Evolutionary conservation across 2,113 vertebrate genomes (phyloP), one percentile per base, ranked within the genome.

Genomic region (Nicator chloris): DNA sequence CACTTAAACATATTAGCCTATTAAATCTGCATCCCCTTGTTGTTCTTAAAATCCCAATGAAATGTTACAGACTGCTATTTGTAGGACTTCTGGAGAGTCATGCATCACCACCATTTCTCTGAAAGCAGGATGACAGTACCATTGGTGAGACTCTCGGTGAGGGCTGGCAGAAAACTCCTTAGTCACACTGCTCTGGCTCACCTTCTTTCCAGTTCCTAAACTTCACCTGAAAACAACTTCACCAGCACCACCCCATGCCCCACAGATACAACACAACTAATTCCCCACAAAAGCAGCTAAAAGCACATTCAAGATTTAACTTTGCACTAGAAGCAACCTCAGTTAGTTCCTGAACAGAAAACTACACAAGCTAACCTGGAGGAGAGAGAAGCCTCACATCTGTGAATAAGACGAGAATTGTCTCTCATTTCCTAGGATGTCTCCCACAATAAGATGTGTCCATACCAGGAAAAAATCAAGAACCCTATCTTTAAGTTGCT

Each of bases 1-100:
- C 94, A 97, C 95, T 97, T 97, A 96, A 96, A 94, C 81, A 84
- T 91, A 97, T 97, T 94, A 98, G 82, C 86, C 93, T 96, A 96
- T 97, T 97, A 97, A 95, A 93, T 93, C 81, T 84, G 87, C 77
- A 87, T 95, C 97, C 87, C 90, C 70, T 97, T 86, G 90, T 95
- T 97, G 90, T 97, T 98, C 93, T 97, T 96, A 92, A 97, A 98
- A 97, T 91, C 85, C 87, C 97, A 98, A 97, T 68, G n/a, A 97
- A 98, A 97, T 69, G 76, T 97, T 97, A 95, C 95, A 91, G 77
- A 91, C 50, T 40, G 72, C 57, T 96, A 96, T 90, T 92, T 96
- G 92, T 82, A 96, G 90, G 82, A 94, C 89, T 97, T 96, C 94
- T 91, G 86, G 94, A 82, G 94, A 87, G 64, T 72, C 91, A 92